Evolutionary conservation across 2,113 vertebrate species (phyloP).

Genomic region (Beaufortia kweichowensis): DNA sequence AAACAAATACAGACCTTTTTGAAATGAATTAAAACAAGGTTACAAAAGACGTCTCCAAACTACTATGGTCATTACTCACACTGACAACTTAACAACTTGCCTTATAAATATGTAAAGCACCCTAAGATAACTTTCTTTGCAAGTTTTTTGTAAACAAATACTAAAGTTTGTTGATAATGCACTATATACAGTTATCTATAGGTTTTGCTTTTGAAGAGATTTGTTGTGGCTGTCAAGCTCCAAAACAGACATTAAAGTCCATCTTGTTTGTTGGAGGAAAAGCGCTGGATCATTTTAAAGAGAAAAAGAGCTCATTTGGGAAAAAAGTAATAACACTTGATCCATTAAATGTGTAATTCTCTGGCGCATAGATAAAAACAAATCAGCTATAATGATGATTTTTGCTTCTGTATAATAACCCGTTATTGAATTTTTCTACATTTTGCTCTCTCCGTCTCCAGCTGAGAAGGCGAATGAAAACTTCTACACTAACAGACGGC

Average conservation of each 20-base stretch:
- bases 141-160: not conserved
- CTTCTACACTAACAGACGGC: constrained; percentile 87
- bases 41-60: constrained; percentile 17
- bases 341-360: constrained; percentile 19
- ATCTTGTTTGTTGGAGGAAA: not conserved
- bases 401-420: constrained; percentile 10
- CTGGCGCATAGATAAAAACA: not conserved
- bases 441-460: constrained; percentile 59
- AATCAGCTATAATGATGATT: not conserved
- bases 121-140: not conserved
- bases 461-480: constrained; percentile 91
- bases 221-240: no score
- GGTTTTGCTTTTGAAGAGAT: no score
- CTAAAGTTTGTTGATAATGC: not conserved
- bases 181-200: not conserved
- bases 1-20: constrained; percentile 7
- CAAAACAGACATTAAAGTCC: no score
- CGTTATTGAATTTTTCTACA: constrained; percentile 6
- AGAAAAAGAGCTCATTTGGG: constrained; percentile 1
- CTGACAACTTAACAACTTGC: not conserved
- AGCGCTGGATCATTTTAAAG: not conserved
- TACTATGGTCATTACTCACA: constrained; percentile 6
- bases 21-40: constrained; percentile 12
- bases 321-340: constrained; percentile 2
- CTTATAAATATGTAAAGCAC: constrained; percentile 9